Base-by-base conservation (phyloP, 1,140 invertebrate species). In the Panonychus citri region DNA sequence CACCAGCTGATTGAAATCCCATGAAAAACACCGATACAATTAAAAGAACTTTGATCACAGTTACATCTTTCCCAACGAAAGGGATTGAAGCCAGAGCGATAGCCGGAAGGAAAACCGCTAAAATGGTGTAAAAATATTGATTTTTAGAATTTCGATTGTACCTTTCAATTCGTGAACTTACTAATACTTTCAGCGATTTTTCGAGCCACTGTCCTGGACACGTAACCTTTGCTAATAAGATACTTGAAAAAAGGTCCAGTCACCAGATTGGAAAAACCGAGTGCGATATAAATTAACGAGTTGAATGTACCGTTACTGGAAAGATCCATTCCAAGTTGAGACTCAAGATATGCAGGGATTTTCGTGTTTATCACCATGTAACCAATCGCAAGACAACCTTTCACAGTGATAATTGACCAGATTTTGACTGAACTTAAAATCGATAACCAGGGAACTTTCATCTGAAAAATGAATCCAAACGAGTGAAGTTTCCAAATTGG, bases 311-410 rank as follows among this genome's bases (percentile, higher is more conserved):
- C 60, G 40, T 61, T 61, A 1, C 40, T 30, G 17, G 57, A 27
- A 5, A 61, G 17, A 28, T 54, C 49, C 13, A 60, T 37, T 15
- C 58, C 25, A 15, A 56, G 55, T 5, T 60, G 54, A 25, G 58
- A 48, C 46, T 60, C 52, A n/a, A 61, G 30, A 53, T 60, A 61
- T 0, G 60, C 59, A 1, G 60, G 60, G 12, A 61, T 55, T 48
- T 61, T 60, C 4, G 19, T 57, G 3, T 34, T 48, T 19, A 61
- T 30, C 34, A 57, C 46, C 27, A 54, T 53, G 54, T 53, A 61
- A 15, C 55, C 53, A 17, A 74, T 74, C 62, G 74, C 74, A 61
- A 73, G 71, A 43, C 68, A 66, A 63, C 75, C 73, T 60, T 76
- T 73, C 7, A 70, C 70, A 17, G 68, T 60, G 49, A 72, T 68